A percentile compares a stretch with the other conserved stretches of the same genome.
Conservation (phyloP, 2,888 invertebrate genomes). For the Xestoiulus laeticollis region DNA sequence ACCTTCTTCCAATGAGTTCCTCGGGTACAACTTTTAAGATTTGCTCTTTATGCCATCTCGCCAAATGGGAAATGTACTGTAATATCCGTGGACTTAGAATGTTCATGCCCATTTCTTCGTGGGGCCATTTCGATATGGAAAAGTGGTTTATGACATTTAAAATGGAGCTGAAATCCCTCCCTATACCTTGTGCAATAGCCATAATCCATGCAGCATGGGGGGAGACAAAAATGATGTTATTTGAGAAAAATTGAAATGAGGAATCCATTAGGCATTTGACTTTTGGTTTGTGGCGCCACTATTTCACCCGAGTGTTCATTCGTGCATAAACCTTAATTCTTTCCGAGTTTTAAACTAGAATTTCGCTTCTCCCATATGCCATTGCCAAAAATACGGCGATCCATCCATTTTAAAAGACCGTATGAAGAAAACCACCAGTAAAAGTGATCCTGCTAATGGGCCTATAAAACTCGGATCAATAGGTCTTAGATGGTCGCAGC, state of each 20-base stretch:
- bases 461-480: slow-evolving; percentile 25
- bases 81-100: not conserved
- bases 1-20: not conserved
- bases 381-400: not conserved
- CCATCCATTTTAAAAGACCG: not conserved
- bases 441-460: slow-evolving; percentile 29
- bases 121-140: not conserved
- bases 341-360: slow-evolving; percentile 4
- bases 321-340: slow-evolving; percentile 29
- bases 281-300: not conserved
- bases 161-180: not conserved
- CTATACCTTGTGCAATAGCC: not conserved
- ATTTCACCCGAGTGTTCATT: slow-evolving; percentile 19
- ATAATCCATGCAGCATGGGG: not conserved
- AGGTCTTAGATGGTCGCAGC: slow-evolving; percentile 37
- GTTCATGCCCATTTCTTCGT: not conserved
- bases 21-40: not conserved
- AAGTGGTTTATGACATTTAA: slow-evolving; percentile 23
- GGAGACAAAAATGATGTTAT: not conserved
- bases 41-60: not conserved
- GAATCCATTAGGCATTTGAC: slow-evolving; percentile 8
- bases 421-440: not conserved
- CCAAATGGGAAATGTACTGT: not conserved
- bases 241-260: slow-evolving; percentile 29
- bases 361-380: not conserved